phyloP scores from a whole-genome alignment of 2,113 vertebrate species.

The Corythoichthys intestinalis region DNA sequence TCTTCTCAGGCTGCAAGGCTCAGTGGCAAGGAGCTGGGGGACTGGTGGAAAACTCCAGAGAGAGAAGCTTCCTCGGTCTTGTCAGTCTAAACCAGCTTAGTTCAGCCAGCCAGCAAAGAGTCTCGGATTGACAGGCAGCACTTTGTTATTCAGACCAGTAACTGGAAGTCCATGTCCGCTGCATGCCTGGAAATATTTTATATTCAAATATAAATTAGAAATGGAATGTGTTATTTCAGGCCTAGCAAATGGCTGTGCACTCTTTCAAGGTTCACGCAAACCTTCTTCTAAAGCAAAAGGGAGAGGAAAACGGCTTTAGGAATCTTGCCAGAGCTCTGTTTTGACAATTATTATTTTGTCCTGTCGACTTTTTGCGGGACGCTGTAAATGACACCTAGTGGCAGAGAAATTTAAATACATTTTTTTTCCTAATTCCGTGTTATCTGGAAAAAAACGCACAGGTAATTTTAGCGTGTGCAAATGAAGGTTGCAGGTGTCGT shows the following conservation, averaged over 20 bases:
- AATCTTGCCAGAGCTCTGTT: constrained; percentile 52
- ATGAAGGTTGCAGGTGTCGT: constrained; percentile 76
- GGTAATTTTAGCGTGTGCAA: constrained; percentile 74
- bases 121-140: constrained; percentile 71
- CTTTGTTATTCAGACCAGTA: constrained; percentile 74
- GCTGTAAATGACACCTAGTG: constrained; percentile 4
- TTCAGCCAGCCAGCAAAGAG: constrained; percentile 76
- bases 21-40: constrained; percentile 16
- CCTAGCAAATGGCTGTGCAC: constrained; percentile 38
- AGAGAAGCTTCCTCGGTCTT: constrained; percentile 46
- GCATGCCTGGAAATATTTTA: constrained; percentile 64
- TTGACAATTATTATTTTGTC: constrained; percentile 61
- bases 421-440: constrained; percentile 28
- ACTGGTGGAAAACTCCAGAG: constrained; percentile 45
- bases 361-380: constrained; percentile 46
- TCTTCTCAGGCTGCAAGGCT: constrained; percentile 21
- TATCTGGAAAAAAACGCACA: constrained; percentile 74
- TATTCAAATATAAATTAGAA: constrained; percentile 76
- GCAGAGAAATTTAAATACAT: neutral
- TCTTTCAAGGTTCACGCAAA: constrained; percentile 45
- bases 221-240: constrained; percentile 63
- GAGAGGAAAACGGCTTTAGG: constrained; percentile 33
- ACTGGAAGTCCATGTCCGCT: constrained; percentile 56
- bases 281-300: constrained; percentile 20
- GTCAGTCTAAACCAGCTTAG: constrained; percentile 80